Conservation (phyloP, 2,113 vertebrate genomes). For the Muscicapa adusta region DNA sequence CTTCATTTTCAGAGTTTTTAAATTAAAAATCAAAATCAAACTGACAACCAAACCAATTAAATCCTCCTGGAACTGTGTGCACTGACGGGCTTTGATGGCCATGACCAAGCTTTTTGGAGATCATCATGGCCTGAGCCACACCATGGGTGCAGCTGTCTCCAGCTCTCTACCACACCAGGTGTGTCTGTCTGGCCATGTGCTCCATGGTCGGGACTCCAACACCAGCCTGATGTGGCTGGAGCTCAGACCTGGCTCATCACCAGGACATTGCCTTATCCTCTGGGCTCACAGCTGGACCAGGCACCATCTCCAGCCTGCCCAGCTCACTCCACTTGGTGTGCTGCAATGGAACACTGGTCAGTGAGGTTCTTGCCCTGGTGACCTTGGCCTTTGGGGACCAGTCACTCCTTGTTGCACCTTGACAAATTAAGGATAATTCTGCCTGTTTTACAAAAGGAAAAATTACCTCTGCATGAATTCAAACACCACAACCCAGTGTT, state of each 20-base stretch:
- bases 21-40: background rate
- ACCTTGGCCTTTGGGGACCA: background rate
- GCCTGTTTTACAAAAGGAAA: background rate
- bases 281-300: background rate
- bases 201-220: rapidly evolving
- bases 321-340: background rate
- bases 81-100: background rate
- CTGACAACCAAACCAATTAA: background rate
- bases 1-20: background rate
- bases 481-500: background rate
- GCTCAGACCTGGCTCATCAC: background rate
- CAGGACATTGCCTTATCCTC: background rate
- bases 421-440: background rate
- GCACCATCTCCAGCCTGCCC: background rate
- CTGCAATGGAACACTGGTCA: background rate
- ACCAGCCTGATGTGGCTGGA: rapidly evolving
- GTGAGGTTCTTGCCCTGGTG: background rate
- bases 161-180: background rate
- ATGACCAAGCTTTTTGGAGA: background rate
- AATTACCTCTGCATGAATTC: background rate
- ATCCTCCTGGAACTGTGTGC: background rate
- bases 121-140: background rate
- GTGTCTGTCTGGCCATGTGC: rapidly evolving
- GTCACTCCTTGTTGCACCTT: background rate
- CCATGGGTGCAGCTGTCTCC: background rate